Conservation (phyloP, 37 sponge, comb jelly and placozoan genomes). For the Tethya wilhelma region DNA sequence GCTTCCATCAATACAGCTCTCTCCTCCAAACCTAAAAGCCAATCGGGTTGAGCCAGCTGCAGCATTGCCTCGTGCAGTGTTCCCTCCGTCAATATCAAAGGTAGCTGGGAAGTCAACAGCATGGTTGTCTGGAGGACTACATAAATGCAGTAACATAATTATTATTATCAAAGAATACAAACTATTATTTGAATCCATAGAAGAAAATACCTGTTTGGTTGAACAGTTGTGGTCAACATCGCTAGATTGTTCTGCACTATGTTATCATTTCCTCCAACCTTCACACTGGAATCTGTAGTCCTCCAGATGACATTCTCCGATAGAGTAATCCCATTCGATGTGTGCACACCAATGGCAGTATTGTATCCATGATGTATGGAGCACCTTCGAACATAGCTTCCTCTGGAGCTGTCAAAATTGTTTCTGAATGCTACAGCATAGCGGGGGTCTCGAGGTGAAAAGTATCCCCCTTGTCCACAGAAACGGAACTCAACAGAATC, state of each 20-base stretch:
- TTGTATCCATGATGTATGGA: slow-evolving; percentile 90
- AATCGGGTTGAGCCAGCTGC: slow-evolving; percentile 80
- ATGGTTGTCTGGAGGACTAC: slow-evolving; percentile 73
- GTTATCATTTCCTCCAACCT: slow-evolving; percentile 60
- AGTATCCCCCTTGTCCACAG: slow-evolving; percentile 91
- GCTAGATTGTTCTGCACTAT: slow-evolving; percentile 59
- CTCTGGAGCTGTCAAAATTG: slow-evolving; percentile 16
- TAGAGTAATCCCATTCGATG: slow-evolving; percentile 56
- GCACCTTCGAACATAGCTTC: slow-evolving; percentile 53
- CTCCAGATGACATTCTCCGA: slow-evolving; percentile 74
- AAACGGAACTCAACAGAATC: slow-evolving; percentile 74
- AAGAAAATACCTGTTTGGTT: slow-evolving; percentile 45
- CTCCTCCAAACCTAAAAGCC: slow-evolving; percentile 65
- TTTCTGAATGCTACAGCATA: slow-evolving; percentile 72
- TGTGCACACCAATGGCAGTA: slow-evolving; percentile 81
- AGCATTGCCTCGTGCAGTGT: slow-evolving; percentile 65
- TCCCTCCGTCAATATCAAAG: slow-evolving; percentile 75
- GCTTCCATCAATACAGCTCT: slow-evolving; percentile 45
- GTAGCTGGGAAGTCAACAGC: slow-evolving; percentile 91
- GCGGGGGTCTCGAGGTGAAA: slow-evolving; percentile 77
- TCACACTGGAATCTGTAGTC: slow-evolving; percentile 72
- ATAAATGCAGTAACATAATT: background rate
- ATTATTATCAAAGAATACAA: too few relatives aligned
- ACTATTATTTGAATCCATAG: background rate
- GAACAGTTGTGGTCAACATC: slow-evolving; percentile 72